Percentiles rank a stretch among this genome's conserved stretches.
phyloP scores from a whole-genome alignment of 1,140 invertebrate genomes.

The Drosophila fuyamai region DNA sequence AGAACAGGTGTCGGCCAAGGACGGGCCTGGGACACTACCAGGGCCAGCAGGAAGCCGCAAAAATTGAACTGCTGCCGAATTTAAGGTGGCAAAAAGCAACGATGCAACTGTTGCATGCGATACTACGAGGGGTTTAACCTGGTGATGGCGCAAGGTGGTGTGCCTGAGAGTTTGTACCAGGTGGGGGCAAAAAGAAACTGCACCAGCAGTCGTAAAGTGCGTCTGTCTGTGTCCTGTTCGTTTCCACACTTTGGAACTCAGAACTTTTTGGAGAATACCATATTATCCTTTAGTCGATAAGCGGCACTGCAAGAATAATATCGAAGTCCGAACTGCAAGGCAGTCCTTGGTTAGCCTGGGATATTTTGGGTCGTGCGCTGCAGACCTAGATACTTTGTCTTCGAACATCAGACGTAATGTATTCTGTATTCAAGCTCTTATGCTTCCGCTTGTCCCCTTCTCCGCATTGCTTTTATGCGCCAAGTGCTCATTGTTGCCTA shows the following conservation, averaged over 20 bases:
- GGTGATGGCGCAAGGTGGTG: neutral
- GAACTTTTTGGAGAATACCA: constrained; percentile 20
- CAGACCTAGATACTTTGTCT: constrained; percentile 16
- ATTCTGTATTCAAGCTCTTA: constrained; percentile 56
- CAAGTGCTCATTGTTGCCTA: constrained; percentile 10
- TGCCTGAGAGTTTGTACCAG: too few species aligned
- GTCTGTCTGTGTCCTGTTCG: neutral
- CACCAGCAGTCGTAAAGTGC: constrained; percentile 28
- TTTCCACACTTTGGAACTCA: too few species aligned
- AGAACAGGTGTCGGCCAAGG: neutral
- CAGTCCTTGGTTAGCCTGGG: neutral
- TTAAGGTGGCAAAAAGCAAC: constrained; percentile 47
- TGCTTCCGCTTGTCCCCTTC: constrained; percentile 20
- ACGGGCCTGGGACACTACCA: constrained; percentile 4
- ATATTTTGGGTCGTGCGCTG: neutral
- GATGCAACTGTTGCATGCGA: constrained; percentile 38
- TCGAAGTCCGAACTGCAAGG: neutral
- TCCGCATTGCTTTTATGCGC: neutral
- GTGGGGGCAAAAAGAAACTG: constrained; percentile 11
- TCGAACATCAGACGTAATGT: constrained; percentile 47
- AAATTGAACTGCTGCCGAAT: constrained; percentile 52
- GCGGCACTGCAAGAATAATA: neutral
- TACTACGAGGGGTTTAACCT: neutral
- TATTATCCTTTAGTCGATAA: constrained; percentile 46
- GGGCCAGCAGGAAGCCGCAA: constrained; percentile 1